These are phyloP conservation scores for Protobothrops flavoviridis DNA, from an alignment of 2,113 vertebrate genomes.

Conservation along the genomic window DNA sequence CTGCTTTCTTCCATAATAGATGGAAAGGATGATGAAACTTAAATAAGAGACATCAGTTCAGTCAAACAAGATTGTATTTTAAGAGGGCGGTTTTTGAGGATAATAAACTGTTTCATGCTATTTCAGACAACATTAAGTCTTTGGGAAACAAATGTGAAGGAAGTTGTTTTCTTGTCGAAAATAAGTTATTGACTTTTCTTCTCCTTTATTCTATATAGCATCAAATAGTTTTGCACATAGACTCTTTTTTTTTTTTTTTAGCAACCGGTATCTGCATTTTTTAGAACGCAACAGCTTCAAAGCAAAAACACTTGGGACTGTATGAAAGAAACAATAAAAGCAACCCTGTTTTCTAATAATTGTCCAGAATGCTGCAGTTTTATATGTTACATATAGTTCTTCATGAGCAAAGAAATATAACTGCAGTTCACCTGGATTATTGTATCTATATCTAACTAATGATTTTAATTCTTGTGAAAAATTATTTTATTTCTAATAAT, in stretches of 20 bases:
- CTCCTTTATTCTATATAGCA: conserved; percentile 10
- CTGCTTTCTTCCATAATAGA: conserved; percentile 3
- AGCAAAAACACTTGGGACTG: conserved; percentile 20
- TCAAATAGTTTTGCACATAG: neutral
- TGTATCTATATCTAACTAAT: neutral
- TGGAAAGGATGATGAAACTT: conserved; percentile 41
- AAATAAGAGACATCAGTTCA: conserved; percentile 33
- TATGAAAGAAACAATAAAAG: conserved; percentile 41
- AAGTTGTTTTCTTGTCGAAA: conserved; percentile 23
- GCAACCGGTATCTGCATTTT: conserved; percentile 44
- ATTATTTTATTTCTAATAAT: neutral
- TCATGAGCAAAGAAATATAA: neutral
- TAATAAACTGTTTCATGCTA: conserved; percentile 35
- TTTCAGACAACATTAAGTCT: conserved; percentile 32
- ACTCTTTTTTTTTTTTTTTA: conserved; percentile 51
- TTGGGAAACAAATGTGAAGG: conserved; percentile 32
- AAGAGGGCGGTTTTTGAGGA: conserved; percentile 25
- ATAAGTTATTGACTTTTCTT: conserved; percentile 14
- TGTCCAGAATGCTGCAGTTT: neutral
- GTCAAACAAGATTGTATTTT: conserved; percentile 30
- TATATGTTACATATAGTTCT: neutral
- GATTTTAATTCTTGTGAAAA: neutral
- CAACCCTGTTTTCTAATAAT: neutral
- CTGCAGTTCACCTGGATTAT: neutral
- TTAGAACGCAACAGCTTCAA: conserved; percentile 35